Conservation (phyloP, 1,140 invertebrate species). For the Lepidurus arcticus region DNA sequence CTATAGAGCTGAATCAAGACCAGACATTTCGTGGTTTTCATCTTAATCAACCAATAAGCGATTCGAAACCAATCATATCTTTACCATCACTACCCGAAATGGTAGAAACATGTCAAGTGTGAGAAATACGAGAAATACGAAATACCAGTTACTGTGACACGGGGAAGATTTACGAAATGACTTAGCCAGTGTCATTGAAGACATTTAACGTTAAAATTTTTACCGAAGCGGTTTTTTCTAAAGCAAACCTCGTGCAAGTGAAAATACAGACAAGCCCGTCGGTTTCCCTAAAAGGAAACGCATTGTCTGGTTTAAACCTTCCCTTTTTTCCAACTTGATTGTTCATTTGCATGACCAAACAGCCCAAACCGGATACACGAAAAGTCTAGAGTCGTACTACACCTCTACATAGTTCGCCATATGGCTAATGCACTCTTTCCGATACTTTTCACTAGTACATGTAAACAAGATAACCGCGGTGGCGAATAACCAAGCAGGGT, state of each 20-base stretch:
- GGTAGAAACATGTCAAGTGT: no score
- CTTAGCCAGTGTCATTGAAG: background rate
- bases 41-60: no score
- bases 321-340: constrained; percentile 2
- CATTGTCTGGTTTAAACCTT: background rate
- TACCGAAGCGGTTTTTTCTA: background rate
- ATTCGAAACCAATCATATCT: no score
- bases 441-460: background rate
- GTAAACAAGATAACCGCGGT: background rate
- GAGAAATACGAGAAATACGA: no score
- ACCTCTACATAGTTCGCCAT: background rate
- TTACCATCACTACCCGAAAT: no score
- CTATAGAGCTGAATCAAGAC: no score
- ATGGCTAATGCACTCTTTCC: constrained; percentile 1
- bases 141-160: background rate
- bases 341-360: constrained; percentile 7
- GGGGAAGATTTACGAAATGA: background rate
- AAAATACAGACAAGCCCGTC: background rate
- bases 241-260: background rate
- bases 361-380: constrained; percentile 17
- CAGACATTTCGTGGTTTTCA: no score
- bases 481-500: background rate
- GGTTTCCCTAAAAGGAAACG: background rate
- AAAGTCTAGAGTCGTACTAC: background rate
- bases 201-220: background rate